Evolutionary conservation across 1,140 invertebrate genomes (phyloP).

Genomic region (Drosophila prosaltans): DNA sequence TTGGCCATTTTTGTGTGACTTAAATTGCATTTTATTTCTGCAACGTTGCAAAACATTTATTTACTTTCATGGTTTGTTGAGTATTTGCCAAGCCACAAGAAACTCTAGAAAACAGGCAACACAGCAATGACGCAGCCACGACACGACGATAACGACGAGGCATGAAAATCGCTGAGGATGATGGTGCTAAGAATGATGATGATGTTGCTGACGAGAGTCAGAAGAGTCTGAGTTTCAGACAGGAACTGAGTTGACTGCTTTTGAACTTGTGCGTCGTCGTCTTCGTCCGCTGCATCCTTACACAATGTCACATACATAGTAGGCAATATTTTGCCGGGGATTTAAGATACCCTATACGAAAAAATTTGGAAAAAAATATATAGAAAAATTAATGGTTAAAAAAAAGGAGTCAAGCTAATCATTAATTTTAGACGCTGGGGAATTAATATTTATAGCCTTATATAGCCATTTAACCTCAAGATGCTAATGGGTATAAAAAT

Average conservation of each 20-base stretch:
- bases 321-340: background rate
- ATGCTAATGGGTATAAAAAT: background rate
- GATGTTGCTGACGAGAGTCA: conserved; percentile 4
- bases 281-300: conserved; percentile 54
- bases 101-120: conserved; percentile 40
- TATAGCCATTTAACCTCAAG: background rate
- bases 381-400: background rate
- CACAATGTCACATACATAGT: conserved; percentile 49
- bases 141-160: conserved; percentile 45
- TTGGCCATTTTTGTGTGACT: conserved; percentile 75
- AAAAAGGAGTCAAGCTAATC: too few species aligned
- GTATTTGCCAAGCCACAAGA: conserved; percentile 81
- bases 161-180: conserved; percentile 57
- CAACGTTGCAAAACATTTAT: conserved; percentile 82
- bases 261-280: conserved; percentile 67
- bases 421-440: too few species aligned
- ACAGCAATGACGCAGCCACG: conserved; percentile 20
- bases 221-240: conserved; percentile 39
- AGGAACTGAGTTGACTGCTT: conserved; percentile 68
- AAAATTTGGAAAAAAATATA: conserved; percentile 15
- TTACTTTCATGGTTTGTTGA: conserved; percentile 82
- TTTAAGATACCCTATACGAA: background rate
- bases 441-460: background rate
- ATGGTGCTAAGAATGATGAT: conserved; percentile 35
- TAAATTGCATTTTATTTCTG: conserved; percentile 82